phyloP scores from a whole-genome alignment of 2,888 invertebrate genomes.

The Caradrina clavipalpis region DNA sequence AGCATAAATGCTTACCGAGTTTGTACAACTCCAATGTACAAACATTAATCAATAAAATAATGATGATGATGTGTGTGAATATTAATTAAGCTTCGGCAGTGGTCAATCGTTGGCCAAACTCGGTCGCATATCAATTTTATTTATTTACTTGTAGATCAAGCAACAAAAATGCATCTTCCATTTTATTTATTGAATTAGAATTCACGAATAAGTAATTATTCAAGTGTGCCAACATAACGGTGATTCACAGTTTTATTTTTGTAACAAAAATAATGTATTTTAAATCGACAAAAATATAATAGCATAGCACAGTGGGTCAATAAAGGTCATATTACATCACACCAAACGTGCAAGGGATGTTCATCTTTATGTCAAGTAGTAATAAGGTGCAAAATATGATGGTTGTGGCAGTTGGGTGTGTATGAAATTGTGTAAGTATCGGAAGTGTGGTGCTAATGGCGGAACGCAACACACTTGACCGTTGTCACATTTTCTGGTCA shows the following conservation, averaged over 20 bases:
- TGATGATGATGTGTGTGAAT: background rate
- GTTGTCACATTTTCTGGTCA: constrained; percentile 27
- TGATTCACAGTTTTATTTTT: constrained; percentile 37
- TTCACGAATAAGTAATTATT: constrained; percentile 16
- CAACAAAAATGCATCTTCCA: background rate
- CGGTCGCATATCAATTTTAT: background rate
- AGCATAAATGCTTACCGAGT: too few species aligned
- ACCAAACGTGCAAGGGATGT: constrained; percentile 2
- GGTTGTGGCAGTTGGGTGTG: background rate
- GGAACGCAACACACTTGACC: constrained; percentile 34
- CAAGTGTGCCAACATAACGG: constrained; percentile 40
- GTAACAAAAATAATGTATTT: constrained; percentile 49
- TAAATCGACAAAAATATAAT: constrained; percentile 48
- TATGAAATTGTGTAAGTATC: constrained; percentile 43
- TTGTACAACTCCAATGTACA: too few species aligned
- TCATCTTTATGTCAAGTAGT: rapidly evolving
- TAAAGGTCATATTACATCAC: constrained; percentile 56
- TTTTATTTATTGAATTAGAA: constrained; percentile 26
- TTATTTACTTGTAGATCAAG: background rate
- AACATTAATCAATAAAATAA: too few species aligned
- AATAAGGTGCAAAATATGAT: constrained; percentile 15
- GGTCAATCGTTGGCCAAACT: background rate
- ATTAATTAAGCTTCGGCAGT: background rate
- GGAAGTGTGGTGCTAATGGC: constrained; percentile 41
- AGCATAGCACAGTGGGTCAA: constrained; percentile 42